A percentile compares a stretch with the other conserved stretches of the same genome.
phyloP scores from a whole-genome alignment of 2,888 invertebrate genomes.

The Tinea semifulvella region DNA sequence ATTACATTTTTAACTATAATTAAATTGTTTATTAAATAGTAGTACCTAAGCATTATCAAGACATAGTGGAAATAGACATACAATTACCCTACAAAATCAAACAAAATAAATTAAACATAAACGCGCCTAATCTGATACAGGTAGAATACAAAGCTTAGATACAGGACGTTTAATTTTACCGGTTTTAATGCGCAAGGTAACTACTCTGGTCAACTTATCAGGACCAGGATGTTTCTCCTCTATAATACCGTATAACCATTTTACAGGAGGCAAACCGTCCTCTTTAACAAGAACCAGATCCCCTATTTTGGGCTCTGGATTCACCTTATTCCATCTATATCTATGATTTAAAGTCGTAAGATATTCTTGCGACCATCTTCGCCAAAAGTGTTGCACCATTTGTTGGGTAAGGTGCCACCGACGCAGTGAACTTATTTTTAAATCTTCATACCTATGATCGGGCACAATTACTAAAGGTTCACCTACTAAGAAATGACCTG shows the following conservation, averaged over 20 bases:
- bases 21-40: no score
- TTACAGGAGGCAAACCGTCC: constrained; percentile 19
- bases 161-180: no score
- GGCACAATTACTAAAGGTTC: constrained; percentile 20
- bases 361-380: constrained; percentile 22
- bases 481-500: constrained; percentile 22
- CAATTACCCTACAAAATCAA: constrained; percentile 11
- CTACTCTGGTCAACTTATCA: neutral
- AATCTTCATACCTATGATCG: constrained; percentile 15
- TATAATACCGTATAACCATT: constrained; percentile 19
- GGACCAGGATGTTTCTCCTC: constrained; percentile 11
- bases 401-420: constrained; percentile 22
- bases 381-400: constrained; percentile 22
- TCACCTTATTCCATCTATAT: constrained; percentile 15
- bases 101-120: no score
- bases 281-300: constrained; percentile 20
- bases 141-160: constrained; percentile 9
- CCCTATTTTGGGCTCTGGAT: constrained; percentile 17
- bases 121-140: no score
- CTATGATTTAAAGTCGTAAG: constrained; percentile 18
- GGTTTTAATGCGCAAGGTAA: neutral
- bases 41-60: no score
- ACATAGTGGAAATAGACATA: no score
- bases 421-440: constrained; percentile 14
- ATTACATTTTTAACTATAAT: no score